Conservation (phyloP, 2,113 vertebrate species). For the Dermatemys mawii region DNA sequence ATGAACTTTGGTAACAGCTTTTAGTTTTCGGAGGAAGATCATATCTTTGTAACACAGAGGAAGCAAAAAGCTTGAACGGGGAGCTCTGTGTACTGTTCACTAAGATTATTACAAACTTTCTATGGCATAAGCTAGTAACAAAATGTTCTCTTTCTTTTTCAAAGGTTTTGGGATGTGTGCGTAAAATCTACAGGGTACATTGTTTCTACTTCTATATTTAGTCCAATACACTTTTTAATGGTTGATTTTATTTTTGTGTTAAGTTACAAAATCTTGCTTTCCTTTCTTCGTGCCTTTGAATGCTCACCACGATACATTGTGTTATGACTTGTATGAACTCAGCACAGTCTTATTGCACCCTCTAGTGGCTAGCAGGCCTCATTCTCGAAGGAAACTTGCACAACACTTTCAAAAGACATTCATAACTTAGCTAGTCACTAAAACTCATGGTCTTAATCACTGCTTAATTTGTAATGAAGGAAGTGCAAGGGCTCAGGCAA, state of each 20-base stretch:
- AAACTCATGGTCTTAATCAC: not conserved
- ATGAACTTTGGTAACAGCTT: not conserved
- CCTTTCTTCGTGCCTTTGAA: not conserved
- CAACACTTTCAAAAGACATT: not conserved
- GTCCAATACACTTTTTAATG: not conserved
- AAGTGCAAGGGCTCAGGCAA: too few relatives aligned
- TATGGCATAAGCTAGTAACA: not conserved
- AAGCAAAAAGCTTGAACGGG: not conserved
- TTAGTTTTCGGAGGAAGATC: not conserved
- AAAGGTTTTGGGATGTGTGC: not conserved
- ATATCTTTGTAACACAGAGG: not conserved
- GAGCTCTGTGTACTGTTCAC: not conserved
- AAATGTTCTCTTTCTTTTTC: not conserved
- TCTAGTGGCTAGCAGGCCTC: slow-evolving; percentile 42
- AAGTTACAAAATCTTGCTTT: not conserved
- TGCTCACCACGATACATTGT: not conserved
- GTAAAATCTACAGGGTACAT: not conserved
- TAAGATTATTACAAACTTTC: not conserved
- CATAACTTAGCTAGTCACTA: not conserved
- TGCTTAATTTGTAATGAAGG: too few relatives aligned
- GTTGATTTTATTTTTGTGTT: not conserved
- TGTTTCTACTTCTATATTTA: not conserved
- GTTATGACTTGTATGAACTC: not conserved
- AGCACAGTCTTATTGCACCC: slow-evolving; percentile 17
- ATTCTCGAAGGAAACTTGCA: not conserved